Evolutionary conservation across 2,113 vertebrate species (phyloP), one percentile per base, ranked within the genome.

Genomic region (Urocolius indicus): DNA sequence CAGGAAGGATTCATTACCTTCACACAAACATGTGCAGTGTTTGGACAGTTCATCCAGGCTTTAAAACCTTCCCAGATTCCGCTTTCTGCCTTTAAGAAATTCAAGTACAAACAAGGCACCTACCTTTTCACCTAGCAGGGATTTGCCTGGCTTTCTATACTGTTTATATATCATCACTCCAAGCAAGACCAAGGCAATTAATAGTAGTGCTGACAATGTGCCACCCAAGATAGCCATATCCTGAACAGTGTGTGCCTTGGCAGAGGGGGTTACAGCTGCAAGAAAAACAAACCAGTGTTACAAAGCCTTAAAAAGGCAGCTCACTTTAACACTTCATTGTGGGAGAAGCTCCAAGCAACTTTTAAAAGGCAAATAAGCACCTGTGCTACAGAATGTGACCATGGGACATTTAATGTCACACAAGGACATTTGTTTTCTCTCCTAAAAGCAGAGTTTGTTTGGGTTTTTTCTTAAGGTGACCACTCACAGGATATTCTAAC

Each of bases 221-320:
- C 98, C 98, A 9, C 98, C 98, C 26, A 99, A 84, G 23, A 98
- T 83, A 21, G 96, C 98, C 98, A 99, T 99, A 84, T 99, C 98
- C n/a, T 4, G 97, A 86, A 16, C 97, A 96, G 91, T 90, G 66
- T 96, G 51, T 11, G 2, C 36, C 54, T 77, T 80, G 16, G 41
- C 72, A 55, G 89, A 41, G n/a, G 22, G 19, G 80, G 36, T 1
- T 97, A 76, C 63, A 85, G 26, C 93, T 97, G 18, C 3, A 16
- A 84, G 61, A 55, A 78, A 38, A 88, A 90, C 18, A 76, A 80
- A 75, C 2, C 14, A 27, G 38, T 34, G 72, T 94, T 72, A 93
- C 13, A 54, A 71, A 93, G 52, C 55, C 67, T 57, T 24, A 59
- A 61, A 45, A 24, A 13, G 16, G 14, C 38, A 83, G 27, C 20